Base-by-base conservation (phyloP, 92 coral and sea anemone species). In the Nematostella vectensis region DNA sequence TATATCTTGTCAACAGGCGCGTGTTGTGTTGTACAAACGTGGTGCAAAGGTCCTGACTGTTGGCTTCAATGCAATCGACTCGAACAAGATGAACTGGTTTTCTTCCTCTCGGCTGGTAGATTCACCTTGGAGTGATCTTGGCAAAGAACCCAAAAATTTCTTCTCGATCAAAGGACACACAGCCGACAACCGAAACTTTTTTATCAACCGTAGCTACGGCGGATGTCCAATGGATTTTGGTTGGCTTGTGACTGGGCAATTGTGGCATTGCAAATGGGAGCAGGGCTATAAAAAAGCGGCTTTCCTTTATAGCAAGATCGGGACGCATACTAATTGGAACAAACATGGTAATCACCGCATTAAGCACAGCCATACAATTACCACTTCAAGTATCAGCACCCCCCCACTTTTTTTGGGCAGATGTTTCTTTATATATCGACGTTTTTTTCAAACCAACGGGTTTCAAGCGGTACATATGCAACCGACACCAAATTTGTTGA, bases 61-160 rank as follows among this genome's bases (percentile, higher is more conserved):
- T 29, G 23, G 31, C 16, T 59, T 59, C 52, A 25, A 42, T 9
- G 65, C 53, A 12, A 18, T 0, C 12, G 24, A 42, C 54, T 4
- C 25, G 52, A 40, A 59, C 65, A 59, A 59, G 8, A 16, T 40
- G 27, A 40, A 40, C 21, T 59, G 65, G 65, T 59, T 59, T 40
- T 12, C 65, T 4, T 0, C 0, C 0, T 28, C 65, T 13, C 47
- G 49, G 0, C 2, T 59, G 1, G 3, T 12, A n/a, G 52, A 59
- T 11, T 59, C 66, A 25, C 66, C 66, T 18, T 59, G 66, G 66
- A 11, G 16, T 1, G 66, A 59, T 24, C 25, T 59, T 20, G 20
- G 11, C 47, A 40, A 8, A 1, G 55, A 3, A 29, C 33, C 1
- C 13, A 56, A 56, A 37, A 59, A 59, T n/a, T 59, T 2, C 65